Conservation (phyloP, 2,888 invertebrate genomes). For the Limnephilus auricula region DNA sequence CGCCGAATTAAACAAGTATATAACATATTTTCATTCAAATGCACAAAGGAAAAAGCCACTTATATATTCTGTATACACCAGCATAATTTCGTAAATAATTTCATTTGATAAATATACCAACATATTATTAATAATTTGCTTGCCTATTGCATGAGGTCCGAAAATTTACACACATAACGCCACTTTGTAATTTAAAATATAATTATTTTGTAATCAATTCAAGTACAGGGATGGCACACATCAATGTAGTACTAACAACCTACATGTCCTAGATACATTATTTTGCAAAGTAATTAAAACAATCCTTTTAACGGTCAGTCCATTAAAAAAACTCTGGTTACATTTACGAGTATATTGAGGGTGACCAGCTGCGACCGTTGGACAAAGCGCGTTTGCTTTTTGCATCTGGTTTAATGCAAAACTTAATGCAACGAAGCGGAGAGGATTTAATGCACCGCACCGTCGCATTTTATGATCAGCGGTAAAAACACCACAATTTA, state of each 20-base stretch:
- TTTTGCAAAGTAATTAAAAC: conserved; percentile 2
- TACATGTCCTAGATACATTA: not conserved
- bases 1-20: no score
- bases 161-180: no score
- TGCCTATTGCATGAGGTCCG: no score
- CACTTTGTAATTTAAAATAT: not conserved
- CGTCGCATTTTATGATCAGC: not conserved
- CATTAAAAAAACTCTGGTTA: not conserved
- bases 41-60: no score
- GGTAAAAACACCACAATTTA: not conserved
- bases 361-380: not conserved
- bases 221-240: not conserved
- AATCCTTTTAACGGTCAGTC: not conserved
- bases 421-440: not conserved
- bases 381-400: not conserved
- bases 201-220: not conserved
- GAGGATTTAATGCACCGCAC: not conserved
- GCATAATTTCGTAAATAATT: no score
- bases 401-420: not conserved
- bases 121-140: not conserved
- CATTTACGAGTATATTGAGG: not conserved
- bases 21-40: no score
- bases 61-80: no score
- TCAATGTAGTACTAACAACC: not conserved
- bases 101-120: no score